These are phyloP conservation scores for Tragopan temminckii DNA, from an alignment of 2,797 vertebrate genomes.

Conservation along the genomic window DNA sequence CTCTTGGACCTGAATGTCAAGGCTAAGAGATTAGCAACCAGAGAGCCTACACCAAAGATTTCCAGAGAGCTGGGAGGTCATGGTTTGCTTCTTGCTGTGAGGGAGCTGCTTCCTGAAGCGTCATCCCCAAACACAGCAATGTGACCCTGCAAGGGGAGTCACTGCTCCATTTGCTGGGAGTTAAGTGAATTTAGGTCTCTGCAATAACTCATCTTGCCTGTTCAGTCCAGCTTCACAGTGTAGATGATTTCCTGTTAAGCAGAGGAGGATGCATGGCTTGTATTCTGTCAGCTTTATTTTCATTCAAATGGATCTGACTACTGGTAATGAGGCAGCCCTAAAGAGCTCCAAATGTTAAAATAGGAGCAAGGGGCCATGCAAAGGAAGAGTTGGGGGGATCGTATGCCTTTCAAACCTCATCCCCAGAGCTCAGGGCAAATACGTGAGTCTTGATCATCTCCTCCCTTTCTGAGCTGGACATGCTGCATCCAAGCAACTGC, in stretches of 20 bases:
- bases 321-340: not conserved
- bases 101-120: not conserved
- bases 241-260: not conserved
- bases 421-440: not conserved
- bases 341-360: not conserved
- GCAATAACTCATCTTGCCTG: not conserved
- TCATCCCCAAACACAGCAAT: fast-evolving
- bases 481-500: not conserved
- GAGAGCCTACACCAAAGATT: not conserved
- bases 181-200: not conserved
- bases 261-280: not conserved
- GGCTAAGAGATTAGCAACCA: constrained; percentile 5
- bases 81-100: not conserved
- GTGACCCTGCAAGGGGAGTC: not conserved
- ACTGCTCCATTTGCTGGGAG: not conserved
- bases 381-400: not conserved
- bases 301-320: not conserved
- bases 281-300: not conserved
- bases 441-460: fast-evolving
- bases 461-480: not conserved
- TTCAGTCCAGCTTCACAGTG: not conserved
- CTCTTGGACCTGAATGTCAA: not conserved
- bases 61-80: not conserved
- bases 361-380: not conserved
- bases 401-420: not conserved